Base-by-base conservation (phyloP, 2,113 vertebrate species). In the Dendrocopos noguchii region DNA sequence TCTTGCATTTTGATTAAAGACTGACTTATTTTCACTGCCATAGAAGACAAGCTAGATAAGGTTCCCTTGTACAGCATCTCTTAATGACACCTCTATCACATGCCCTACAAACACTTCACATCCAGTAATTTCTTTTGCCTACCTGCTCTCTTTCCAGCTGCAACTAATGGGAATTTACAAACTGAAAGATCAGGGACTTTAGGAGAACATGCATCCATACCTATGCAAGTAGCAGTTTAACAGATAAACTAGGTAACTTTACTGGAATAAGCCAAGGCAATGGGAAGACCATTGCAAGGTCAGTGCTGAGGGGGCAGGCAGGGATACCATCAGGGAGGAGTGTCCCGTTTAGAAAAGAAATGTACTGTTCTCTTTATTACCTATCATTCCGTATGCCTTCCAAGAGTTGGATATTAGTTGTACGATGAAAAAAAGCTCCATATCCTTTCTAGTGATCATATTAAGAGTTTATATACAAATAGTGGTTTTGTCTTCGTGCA, bases 281-380 rank as follows among this genome's bases (percentile, higher is more conserved):
- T 0, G 8, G 27, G 47, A 72, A 78, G n/a, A 36, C 6, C 39
- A 39, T 39, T 0, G 0, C 1, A 11, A 39, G 20, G 25, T 63
- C 15, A 29, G 7, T 53, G 4, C 34, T 6, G 44, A 73, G 29
- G 31, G 29, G 11, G 21, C 24, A 7, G 6, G 24, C 15, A 28
- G 10, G 25, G 75, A 42, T 12, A 36, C 16, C 18, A 7, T 6
- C 5, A 31, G 39, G 27, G 31, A 91, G 29, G 47, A 64, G 1
- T 67, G 15, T 39, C 21, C 31, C 4, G 9, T 22, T 63, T 36
- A 78, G 44, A 59, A 70, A 61, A 64, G 11, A 86, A 68, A 73
- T 2, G 0, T 6, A 70, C 11, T 7, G 24, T 8, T 76, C 50
- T 85, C 22, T 20, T 70, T 31, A 36, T 25, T 47, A 25, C 15